Percentiles rank a stretch among this genome's conserved stretches.
Conservation (phyloP, 2,888 invertebrate species). For the Caradrina kadenii region DNA sequence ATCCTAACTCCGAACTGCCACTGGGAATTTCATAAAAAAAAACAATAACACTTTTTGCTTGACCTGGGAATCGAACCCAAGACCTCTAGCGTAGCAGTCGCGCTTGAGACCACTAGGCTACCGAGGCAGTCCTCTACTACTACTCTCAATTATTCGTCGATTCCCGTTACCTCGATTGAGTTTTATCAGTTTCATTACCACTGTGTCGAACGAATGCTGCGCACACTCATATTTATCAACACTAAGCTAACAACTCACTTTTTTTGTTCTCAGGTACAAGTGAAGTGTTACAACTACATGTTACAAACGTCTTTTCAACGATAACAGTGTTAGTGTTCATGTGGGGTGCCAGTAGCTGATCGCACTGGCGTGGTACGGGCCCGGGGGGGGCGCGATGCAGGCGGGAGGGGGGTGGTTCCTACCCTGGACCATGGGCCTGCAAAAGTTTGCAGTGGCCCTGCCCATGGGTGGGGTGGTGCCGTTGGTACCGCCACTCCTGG, state of each 20-base stretch:
- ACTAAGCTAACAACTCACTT: neutral
- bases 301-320: conserved; percentile 60
- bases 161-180: no score
- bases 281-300: conserved; percentile 73
- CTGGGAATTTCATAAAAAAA: no score
- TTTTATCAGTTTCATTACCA: no score
- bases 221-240: neutral
- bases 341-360: conserved; percentile 79
- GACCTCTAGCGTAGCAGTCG: no score
- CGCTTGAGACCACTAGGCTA: no score
- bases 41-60: no score
- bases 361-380: conserved; percentile 90
- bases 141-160: no score
- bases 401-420: conserved; percentile 88
- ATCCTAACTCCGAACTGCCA: no score
- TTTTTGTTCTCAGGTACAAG: conserved; percentile 83
- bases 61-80: no score
- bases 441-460: conserved; percentile 88
- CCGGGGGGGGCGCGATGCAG: conserved; percentile 86
- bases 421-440: conserved; percentile 88
- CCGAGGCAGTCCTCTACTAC: no score
- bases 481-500: conserved; percentile 84
- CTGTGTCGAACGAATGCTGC: no score
- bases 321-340: conserved; percentile 77
- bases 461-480: conserved; percentile 88